Conservation (phyloP, 2,113 vertebrate species). For the Platichthys flesus region DNA sequence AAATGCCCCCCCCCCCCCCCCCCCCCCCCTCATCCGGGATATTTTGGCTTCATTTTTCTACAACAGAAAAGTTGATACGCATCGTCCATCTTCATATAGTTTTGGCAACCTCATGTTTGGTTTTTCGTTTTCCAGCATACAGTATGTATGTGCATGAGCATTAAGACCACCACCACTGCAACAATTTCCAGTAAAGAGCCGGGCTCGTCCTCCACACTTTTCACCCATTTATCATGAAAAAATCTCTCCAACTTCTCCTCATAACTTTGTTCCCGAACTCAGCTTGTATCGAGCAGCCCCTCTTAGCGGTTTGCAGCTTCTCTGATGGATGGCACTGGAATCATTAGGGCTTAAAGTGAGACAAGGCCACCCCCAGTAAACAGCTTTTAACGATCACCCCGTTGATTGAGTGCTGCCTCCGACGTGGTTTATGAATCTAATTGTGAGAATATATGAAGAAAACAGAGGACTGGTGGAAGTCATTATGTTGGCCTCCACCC, state of each 20-base stretch:
- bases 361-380: slow-evolving; percentile 70
- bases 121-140: not conserved
- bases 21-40: no score
- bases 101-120: not conserved
- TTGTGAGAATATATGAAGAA: slow-evolving; percentile 26
- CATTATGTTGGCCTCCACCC: slow-evolving; percentile 53
- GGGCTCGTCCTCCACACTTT: slow-evolving; percentile 28
- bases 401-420: slow-evolving; percentile 71
- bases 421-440: slow-evolving; percentile 58
- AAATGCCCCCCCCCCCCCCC: no score
- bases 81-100: no score
- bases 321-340: slow-evolving; percentile 48
- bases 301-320: slow-evolving; percentile 38
- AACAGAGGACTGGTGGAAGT: slow-evolving; percentile 56
- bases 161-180: slow-evolving; percentile 33
- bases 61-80: no score
- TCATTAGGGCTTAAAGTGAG: slow-evolving; percentile 61
- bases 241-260: slow-evolving; percentile 41
- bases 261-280: slow-evolving; percentile 62
- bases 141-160: slow-evolving; percentile 29
- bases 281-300: slow-evolving; percentile 40
- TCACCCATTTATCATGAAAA: slow-evolving; percentile 70
- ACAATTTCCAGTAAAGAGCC: slow-evolving; percentile 52
- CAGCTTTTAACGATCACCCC: slow-evolving; percentile 77
- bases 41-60: no score